These are phyloP conservation scores for Drosophila fulvimacula DNA, from an alignment of 2,888 invertebrate genomes.

Conservation along the genomic window DNA sequence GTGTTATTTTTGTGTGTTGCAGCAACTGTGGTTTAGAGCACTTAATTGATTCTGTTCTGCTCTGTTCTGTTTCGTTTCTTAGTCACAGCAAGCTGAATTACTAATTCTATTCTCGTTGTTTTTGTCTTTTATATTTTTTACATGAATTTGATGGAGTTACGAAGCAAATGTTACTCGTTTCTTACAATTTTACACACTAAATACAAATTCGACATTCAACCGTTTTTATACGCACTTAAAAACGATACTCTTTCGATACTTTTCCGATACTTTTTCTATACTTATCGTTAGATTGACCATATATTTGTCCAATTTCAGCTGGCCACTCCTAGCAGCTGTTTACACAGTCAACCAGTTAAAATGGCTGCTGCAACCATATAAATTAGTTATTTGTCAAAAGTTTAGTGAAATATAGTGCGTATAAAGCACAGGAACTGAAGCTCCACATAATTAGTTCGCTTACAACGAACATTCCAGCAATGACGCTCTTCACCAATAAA, in stretches of 20 bases:
- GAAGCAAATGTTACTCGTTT: conserved; percentile 25
- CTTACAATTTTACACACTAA: conserved; percentile 9
- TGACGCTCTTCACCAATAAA: conserved; percentile 27
- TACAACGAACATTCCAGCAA: conserved; percentile 19
- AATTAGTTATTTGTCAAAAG: conserved; percentile 34
- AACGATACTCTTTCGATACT: conserved; percentile 24
- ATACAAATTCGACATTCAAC: neutral
- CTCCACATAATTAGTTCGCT: neutral
- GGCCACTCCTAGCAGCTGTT: conserved; percentile 43
- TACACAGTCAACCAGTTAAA: conserved; percentile 59
- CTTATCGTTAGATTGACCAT: conserved; percentile 21
- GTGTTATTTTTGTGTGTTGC: neutral
- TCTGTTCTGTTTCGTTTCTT: neutral
- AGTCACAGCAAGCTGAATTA: neutral
- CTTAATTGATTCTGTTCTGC: neutral
- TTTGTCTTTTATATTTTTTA: neutral
- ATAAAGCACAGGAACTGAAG: conserved; percentile 16
- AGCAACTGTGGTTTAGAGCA: neutral
- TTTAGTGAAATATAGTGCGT: conserved; percentile 13
- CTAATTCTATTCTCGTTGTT: neutral
- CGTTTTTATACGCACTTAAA: conserved; percentile 13
- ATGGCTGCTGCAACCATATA: conserved; percentile 52
- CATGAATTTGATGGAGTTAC: neutral
- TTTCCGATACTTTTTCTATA: conserved; percentile 24
- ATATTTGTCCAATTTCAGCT: neutral